Conservation (phyloP, 2,113 vertebrate genomes). For the Chionis minor region DNA sequence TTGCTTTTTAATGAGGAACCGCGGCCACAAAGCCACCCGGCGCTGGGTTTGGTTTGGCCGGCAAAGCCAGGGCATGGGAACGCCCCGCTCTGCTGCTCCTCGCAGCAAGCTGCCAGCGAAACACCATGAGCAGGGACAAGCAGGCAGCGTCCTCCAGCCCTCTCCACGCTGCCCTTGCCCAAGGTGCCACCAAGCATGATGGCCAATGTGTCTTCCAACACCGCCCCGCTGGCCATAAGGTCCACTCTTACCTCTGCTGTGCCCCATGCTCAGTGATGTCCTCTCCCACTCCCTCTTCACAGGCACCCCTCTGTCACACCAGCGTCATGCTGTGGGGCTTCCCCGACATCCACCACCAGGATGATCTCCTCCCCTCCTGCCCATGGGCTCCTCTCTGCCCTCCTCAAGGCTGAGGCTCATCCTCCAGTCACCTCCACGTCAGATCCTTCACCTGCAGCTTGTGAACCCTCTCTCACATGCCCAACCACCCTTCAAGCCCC, state of each 20-base stretch:
- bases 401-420: neutral
- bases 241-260: neutral
- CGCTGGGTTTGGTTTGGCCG: neutral
- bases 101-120: accelerated
- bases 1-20: neutral
- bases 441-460: neutral
- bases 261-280: accelerated
- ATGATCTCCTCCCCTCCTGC: neutral
- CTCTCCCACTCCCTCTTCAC: neutral
- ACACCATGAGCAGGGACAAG: accelerated
- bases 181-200: neutral
- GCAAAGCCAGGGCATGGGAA: neutral
- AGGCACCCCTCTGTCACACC: neutral
- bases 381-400: neutral
- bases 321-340: neutral
- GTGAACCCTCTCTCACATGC: neutral
- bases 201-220: accelerated
- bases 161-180: accelerated
- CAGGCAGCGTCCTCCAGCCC: neutral
- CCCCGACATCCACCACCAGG: neutral
- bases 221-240: accelerated
- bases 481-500: neutral
- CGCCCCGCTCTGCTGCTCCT: accelerated
- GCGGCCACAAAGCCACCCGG: accelerated
- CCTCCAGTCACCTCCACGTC: neutral